Base-by-base conservation (phyloP, 2,113 vertebrate species). In the Catharus fuscescens region DNA sequence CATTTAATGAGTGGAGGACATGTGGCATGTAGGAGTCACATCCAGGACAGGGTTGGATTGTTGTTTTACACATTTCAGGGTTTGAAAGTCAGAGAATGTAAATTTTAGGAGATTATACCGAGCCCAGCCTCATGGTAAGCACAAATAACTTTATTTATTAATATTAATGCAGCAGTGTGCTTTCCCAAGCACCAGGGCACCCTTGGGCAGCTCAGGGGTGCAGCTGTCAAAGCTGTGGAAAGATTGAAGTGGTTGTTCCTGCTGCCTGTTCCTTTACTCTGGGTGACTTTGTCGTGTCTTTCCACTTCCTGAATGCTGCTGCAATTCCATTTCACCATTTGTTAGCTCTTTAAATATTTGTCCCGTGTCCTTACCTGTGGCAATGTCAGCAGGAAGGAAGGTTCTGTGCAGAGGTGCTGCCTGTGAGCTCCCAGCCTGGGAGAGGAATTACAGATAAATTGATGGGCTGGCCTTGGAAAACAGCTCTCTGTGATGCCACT, bases 401-500 rank as follows among this genome's bases (percentile, higher is more conserved):
- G 8, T 36, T 36, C 34, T 36, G 34, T 36, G 34, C 34, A 36
- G 34, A 36, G 34, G 34, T 36, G 34, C 34, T 36, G 34, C 34
- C 8, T 36, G 34, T 36, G 34, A 36, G 34, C 34, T 36, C 34
- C 34, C 34, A 36, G 34, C 34, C 34, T 23, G 34, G 79, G 69
- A 73, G 42, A 32, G 85, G 79, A 88, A 76, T 64, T 6, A 32
- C 2, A 65, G 61, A 29, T 28, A 40, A 82, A 88, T 76, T 31
- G 87, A 40, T 79, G 81, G 42, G 31, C 50, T 74, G 80, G 93
- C 91, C 72, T 84, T 47, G 86, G 90, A 44, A 91, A 91, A 32
- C 32, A 38, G 65, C 85, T 84, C 26, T 26, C 38, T 3, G 3
- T 57, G 80, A n/a, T 92, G 83, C 36, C 76, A 44, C 2, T 19